Evolutionary conservation across 2,888 invertebrate genomes (phyloP).

Genomic region (Chrysomela aeneicollis): DNA sequence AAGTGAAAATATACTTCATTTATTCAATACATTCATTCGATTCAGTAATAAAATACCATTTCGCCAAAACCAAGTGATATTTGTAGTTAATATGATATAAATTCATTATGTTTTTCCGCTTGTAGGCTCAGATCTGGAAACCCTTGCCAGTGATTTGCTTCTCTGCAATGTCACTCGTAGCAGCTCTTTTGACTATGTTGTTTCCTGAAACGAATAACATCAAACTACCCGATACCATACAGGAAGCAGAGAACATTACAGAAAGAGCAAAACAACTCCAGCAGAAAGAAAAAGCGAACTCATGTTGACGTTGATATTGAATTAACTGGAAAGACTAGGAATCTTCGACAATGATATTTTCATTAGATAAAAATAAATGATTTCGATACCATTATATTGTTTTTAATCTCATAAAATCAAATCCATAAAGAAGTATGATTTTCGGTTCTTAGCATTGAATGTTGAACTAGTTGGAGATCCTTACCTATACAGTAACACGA

Average conservation of each 20-base stretch:
- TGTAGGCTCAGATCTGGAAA: constrained; percentile 57
- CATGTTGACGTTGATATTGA: neutral
- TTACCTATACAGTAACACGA: no score
- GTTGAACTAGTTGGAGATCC: no score
- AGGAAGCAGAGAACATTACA: constrained; percentile 68
- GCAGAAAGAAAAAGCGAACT: neutral
- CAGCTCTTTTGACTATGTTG: constrained; percentile 69
- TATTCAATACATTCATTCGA: no score
- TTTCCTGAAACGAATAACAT: constrained; percentile 76
- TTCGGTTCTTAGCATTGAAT: no score
- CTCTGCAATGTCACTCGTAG: constrained; percentile 68
- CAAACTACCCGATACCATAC: constrained; percentile 73
- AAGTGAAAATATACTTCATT: no score
- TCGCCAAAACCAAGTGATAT: neutral
- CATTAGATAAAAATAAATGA: no score
- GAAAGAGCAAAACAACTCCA: constrained; percentile 9
- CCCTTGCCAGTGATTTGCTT: constrained; percentile 72
- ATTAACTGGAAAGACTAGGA: no score
- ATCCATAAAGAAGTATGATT: no score
- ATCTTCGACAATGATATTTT: no score
- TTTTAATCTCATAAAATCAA: no score
- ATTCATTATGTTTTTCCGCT: neutral
- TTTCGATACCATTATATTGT: no score
- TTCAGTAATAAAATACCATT: neutral
- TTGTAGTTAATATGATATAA: neutral